Percentiles rank a stretch among this genome's conserved stretches.
Conservation (phyloP, 1,140 invertebrate species). For the Drosophila sechellia region DNA sequence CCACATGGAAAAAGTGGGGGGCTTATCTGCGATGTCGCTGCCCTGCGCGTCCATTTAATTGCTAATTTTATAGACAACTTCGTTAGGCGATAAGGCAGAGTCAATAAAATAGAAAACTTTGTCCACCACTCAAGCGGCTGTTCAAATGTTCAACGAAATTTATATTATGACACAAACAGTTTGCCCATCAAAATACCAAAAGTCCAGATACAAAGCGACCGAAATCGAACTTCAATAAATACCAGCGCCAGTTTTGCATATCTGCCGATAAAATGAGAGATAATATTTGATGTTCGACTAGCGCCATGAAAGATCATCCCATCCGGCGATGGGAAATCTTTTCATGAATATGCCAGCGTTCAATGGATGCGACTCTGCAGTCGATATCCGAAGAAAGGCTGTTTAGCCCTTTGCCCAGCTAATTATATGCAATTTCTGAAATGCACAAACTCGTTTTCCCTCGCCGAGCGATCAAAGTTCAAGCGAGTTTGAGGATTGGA, state of each 20-base stretch:
- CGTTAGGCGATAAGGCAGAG: constrained; percentile 68
- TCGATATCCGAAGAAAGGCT: constrained; percentile 2
- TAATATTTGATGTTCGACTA: constrained; percentile 51
- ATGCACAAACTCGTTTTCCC: constrained; percentile 55
- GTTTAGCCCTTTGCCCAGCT: constrained; percentile 42
- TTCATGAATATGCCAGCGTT: constrained; percentile 62
- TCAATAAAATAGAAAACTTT: constrained; percentile 64
- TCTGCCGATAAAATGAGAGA: constrained; percentile 25
- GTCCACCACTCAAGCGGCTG: constrained; percentile 13
- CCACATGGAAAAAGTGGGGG: constrained; percentile 2
- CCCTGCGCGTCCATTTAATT: constrained; percentile 72
- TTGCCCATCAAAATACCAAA: constrained; percentile 38
- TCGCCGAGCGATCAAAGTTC: constrained; percentile 16
- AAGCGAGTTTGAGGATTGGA: constrained; percentile 8
- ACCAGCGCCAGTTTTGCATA: constrained; percentile 60
- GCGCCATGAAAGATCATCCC: constrained; percentile 53
- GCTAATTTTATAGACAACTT: constrained; percentile 79
- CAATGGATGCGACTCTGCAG: constrained; percentile 30
- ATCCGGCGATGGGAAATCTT: constrained; percentile 21
- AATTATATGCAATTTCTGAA: constrained; percentile 74
- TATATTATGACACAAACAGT: constrained; percentile 70
- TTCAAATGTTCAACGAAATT: constrained; percentile 27
- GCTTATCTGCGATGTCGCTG: constrained; percentile 53
- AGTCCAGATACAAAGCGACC: constrained; percentile 18
- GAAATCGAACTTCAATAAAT: constrained; percentile 7